phyloP scores from a whole-genome alignment of 1,140 invertebrate genomes.

The Ceratitis capitata region DNA sequence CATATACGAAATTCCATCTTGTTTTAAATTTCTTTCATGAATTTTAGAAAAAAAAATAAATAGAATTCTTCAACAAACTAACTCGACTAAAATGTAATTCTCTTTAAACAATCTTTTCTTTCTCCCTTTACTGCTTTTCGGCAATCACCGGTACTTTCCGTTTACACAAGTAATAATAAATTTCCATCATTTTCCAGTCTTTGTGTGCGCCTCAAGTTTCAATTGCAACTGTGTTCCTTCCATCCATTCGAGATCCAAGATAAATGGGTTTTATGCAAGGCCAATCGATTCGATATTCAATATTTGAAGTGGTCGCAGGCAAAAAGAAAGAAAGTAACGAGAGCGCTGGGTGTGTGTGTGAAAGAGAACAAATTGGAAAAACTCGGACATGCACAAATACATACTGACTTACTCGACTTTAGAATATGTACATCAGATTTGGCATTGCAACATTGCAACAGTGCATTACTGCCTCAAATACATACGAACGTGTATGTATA shows the following conservation, averaged over 20 bases:
- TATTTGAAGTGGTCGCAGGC: slow-evolving; percentile 15
- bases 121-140: background rate
- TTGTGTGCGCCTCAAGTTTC: background rate
- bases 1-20: background rate
- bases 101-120: background rate
- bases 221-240: slow-evolving; percentile 14
- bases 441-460: too few species aligned
- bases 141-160: background rate
- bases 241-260: too few species aligned
- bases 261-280: slow-evolving; percentile 32
- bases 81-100: background rate
- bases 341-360: too few species aligned
- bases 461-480: too few species aligned
- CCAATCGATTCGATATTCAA: slow-evolving; percentile 29
- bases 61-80: background rate
- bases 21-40: background rate
- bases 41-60: background rate
- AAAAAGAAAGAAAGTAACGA: too few species aligned
- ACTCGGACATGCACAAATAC: background rate
- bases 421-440: too few species aligned
- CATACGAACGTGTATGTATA: too few species aligned
- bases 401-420: too few species aligned
- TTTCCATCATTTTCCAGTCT: background rate
- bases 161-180: slow-evolving; percentile 19
- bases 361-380: background rate